Conservation (phyloP, 1,140 invertebrate species). For the Euborellia annulipes region DNA sequence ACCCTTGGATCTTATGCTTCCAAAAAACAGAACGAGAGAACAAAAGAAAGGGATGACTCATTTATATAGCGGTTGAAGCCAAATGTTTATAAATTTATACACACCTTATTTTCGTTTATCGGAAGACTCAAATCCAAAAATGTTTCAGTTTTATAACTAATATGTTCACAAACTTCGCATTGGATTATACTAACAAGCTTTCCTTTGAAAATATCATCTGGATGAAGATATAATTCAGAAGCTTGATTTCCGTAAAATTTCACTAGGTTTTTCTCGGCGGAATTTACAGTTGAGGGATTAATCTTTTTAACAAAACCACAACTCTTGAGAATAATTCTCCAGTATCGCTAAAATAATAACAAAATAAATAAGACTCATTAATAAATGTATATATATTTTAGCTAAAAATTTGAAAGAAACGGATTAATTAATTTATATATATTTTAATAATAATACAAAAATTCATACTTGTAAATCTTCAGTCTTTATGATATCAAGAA, state of each 20-base stretch:
- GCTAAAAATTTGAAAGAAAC: no score
- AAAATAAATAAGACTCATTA: no score
- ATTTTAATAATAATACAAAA: no score
- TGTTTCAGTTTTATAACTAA: conserved; percentile 73
- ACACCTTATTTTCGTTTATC: conserved; percentile 48
- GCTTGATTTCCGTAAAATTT: conserved; percentile 73
- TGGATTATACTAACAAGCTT: conserved; percentile 74
- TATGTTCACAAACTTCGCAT: conserved; percentile 75
- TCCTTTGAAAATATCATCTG: conserved; percentile 76
- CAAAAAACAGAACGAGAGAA: no score
- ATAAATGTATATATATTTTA: no score
- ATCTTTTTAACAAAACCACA: conserved; percentile 29
- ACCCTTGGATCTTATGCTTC: no score
- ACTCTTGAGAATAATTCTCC: conserved; percentile 29
- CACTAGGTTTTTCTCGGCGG: conserved; percentile 51
- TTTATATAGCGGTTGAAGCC: no score
- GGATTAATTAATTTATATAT: no score
- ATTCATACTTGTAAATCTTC: conserved; percentile 34
- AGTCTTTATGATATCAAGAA: conserved; percentile 65
- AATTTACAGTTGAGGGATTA: conserved; percentile 50
- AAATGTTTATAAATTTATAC: background rate
- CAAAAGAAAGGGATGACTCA: no score
- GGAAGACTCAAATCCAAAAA: conserved; percentile 91
- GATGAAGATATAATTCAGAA: conserved; percentile 56
- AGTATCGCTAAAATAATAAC: conserved; percentile 24